Conservation (phyloP, 2,888 invertebrate genomes). For the Neoascia interrupta region DNA sequence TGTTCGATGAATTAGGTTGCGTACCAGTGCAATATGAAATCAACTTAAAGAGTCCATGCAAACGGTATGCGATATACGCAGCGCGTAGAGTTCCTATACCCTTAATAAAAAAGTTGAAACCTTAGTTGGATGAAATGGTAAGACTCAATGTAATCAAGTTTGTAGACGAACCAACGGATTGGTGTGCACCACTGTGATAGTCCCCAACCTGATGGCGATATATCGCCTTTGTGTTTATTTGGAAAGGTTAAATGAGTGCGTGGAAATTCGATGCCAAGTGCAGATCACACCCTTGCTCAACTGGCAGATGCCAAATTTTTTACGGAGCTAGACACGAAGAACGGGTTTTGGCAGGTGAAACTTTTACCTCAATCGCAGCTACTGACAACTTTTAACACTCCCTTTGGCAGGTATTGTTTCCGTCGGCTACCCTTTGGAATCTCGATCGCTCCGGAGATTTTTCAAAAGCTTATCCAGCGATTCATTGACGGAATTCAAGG, state of each 20-base stretch:
- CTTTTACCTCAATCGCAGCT: slow-evolving; percentile 60
- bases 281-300: slow-evolving; percentile 63
- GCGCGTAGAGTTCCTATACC: slow-evolving; percentile 12
- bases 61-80: slow-evolving; percentile 23
- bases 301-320: slow-evolving; percentile 68
- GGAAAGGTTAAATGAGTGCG: not conserved
- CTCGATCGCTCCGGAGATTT: slow-evolving; percentile 35
- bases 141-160: slow-evolving; percentile 17
- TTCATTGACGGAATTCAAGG: slow-evolving; percentile 44
- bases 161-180: slow-evolving; percentile 34
- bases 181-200: slow-evolving; percentile 37
- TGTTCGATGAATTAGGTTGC: slow-evolving; percentile 12
- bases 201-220: slow-evolving; percentile 14
- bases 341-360: slow-evolving; percentile 63
- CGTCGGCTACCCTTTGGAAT: slow-evolving; percentile 39
- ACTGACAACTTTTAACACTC: slow-evolving; percentile 68
- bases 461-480: slow-evolving; percentile 35
- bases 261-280: slow-evolving; percentile 68
- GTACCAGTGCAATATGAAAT: slow-evolving; percentile 10
- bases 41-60: not conserved
- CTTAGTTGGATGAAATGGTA: slow-evolving; percentile 17
- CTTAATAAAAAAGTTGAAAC: slow-evolving; percentile 9
- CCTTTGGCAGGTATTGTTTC: slow-evolving; percentile 64
- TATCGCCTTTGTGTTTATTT: slow-evolving; percentile 11
- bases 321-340: slow-evolving; percentile 68